Evolutionary conservation across 2,888 invertebrate species (phyloP), one percentile per base, ranked within the genome.

Genomic region (Crioceris asparagi): DNA sequence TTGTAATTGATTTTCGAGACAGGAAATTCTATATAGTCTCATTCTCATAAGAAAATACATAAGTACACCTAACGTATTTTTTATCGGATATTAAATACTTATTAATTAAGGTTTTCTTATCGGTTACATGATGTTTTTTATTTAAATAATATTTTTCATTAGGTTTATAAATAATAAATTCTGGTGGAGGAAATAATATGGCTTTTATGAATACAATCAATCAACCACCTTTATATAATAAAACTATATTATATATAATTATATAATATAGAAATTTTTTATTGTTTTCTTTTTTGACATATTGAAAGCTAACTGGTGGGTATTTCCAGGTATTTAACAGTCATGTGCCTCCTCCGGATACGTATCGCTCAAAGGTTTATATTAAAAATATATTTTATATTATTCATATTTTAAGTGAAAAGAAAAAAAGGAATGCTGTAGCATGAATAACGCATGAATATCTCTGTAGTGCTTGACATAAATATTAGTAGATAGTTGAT

Each of bases 261-360:
- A 19, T 36, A 33, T 34, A 32, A 38, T 29, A 37, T 34, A 27
- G 27, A 12, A 32, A 36, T 15, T 36, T 41, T 35, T 37, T 27
- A 17, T 14, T n/a, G 12, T 25, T 33, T 33, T 14, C 14, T 14
- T 23, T 40, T 27, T 25, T 29, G 27, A 27, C 7, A 27, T 27
- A 25, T 21, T 10, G 37, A n/a, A 48, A 53, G 50, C 52, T 56
- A 60, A 57, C 55, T 56, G 44, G 53, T 53, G 55, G 56, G 56
- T 67, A 67, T 75, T 81, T 83, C 67, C 78, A 88, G 87, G 86
- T 87, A 67, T 87, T 86, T 77, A 90, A 88, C 80, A 88, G 85
- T 78, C 90, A 90, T 78, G 84, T 85, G 76, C 81, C 84, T 75
- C 81, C 84, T 73, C 83, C 81, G 78, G 87, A 87, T 74, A 81